Conservation (phyloP, 2,888 invertebrate species). For the Trimorus sp. region DNA sequence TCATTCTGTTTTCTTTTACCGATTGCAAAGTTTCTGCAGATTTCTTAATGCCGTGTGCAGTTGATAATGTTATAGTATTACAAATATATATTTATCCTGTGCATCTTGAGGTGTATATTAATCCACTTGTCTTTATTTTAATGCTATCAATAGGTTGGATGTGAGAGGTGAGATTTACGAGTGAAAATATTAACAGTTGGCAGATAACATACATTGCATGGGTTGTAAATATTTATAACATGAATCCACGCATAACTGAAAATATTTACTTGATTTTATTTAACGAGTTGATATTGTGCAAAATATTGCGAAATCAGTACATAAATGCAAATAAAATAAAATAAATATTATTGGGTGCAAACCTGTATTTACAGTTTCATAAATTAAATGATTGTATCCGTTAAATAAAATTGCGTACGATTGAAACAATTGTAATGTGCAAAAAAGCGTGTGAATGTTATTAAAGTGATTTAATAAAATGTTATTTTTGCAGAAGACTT, state of each 20-base stretch:
- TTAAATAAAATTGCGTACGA: no score
- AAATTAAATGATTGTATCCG: no score
- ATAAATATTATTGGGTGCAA: no score
- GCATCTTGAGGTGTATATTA: conserved; percentile 37
- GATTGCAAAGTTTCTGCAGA: not conserved
- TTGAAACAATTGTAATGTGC: no score
- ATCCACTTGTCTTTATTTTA: conserved; percentile 45
- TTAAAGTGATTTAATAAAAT: not conserved
- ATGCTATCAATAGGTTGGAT: conserved; percentile 79
- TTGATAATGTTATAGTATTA: no score
- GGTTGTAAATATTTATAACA: not conserved
- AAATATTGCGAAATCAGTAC: no score
- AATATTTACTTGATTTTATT: not conserved
- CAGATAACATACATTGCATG: conserved; percentile 6
- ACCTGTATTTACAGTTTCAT: no score
- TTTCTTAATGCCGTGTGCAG: no score
- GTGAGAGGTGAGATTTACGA: conserved; percentile 79
- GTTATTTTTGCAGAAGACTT: conserved; percentile 86
- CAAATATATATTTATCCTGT: not conserved
- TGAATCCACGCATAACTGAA: conserved; percentile 2
- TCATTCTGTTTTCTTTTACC: conserved; percentile 1
- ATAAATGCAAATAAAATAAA: no score
- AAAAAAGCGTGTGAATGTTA: no score
- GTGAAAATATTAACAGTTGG: not conserved
- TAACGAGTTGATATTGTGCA: no score